Evolutionary conservation across 2,113 vertebrate species (phyloP).

Genomic region (Muntiacus reevesi): DNA sequence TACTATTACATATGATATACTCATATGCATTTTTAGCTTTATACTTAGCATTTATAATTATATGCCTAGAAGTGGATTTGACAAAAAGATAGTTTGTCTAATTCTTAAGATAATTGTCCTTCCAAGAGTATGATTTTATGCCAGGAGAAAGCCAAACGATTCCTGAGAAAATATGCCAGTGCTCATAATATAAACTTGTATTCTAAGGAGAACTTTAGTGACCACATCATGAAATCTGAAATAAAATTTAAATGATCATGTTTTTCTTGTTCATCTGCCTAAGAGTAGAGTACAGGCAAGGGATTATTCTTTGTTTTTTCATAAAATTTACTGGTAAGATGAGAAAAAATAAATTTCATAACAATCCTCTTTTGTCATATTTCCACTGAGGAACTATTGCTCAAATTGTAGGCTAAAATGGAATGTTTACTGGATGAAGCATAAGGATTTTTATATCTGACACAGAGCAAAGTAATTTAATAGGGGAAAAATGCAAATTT

Average conservation of each 20-base stretch:
- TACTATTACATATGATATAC: neutral
- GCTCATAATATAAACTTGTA: neutral
- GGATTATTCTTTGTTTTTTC: neutral
- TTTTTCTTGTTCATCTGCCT: neutral
- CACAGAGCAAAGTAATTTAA: neutral
- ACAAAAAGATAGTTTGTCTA: neutral
- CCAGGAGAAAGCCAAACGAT: neutral
- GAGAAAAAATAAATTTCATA: constrained; percentile 17
- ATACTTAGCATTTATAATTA: neutral
- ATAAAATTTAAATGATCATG: neutral
- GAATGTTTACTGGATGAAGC: neutral
- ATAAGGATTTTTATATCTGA: constrained; percentile 6
- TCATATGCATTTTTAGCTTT: neutral
- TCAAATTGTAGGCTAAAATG: constrained; percentile 5
- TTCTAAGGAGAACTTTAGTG: neutral
- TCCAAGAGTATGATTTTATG: neutral
- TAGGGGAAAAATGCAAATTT: neutral
- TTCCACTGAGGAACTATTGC: neutral
- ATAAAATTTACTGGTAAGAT: constrained; percentile 17
- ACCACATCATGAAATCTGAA: neutral
- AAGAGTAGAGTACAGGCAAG: neutral
- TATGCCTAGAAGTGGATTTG: neutral
- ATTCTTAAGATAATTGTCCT: neutral
- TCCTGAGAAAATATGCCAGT: neutral
- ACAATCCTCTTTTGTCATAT: constrained; percentile 27